Conservation (phyloP, 2,113 vertebrate genomes). For the Vulpes ferrilata region DNA sequence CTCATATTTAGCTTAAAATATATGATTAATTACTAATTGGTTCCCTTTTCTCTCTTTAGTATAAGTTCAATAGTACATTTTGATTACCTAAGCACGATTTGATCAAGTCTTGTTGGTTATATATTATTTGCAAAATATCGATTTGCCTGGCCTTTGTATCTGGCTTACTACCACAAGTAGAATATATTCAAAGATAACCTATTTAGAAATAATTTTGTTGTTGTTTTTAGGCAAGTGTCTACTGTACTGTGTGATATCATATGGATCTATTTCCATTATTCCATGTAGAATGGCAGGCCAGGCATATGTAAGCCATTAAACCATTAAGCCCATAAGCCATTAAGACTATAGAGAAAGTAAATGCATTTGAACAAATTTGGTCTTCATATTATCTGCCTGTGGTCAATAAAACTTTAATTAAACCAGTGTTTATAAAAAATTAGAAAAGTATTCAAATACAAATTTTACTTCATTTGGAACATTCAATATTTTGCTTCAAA, state of each 20-base stretch:
- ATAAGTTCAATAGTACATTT: not conserved
- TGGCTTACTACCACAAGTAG: not conserved
- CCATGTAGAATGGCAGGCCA: not conserved
- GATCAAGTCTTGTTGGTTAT: not conserved
- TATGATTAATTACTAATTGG: not conserved
- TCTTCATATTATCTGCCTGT: not conserved
- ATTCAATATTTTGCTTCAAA: not conserved
- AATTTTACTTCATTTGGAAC: not conserved
- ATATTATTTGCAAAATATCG: not conserved
- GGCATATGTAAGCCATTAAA: not conserved
- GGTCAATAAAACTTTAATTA: constrained; percentile 44
- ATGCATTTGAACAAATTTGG: not conserved
- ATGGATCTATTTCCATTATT: not conserved
- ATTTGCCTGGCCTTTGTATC: not conserved
- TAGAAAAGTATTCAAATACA: not conserved
- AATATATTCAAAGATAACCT: not conserved
- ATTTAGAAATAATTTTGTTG: not conserved
- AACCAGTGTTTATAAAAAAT: not conserved
- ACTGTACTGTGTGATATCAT: not conserved
- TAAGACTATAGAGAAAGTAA: not conserved
- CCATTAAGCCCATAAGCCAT: not conserved
- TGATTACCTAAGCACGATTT: not conserved
- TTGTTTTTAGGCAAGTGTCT: not conserved
- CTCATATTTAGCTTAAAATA: not conserved
- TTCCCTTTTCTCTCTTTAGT: not conserved